Base-by-base conservation (phyloP, 2,113 vertebrate genomes). In the Uria aalge region DNA sequence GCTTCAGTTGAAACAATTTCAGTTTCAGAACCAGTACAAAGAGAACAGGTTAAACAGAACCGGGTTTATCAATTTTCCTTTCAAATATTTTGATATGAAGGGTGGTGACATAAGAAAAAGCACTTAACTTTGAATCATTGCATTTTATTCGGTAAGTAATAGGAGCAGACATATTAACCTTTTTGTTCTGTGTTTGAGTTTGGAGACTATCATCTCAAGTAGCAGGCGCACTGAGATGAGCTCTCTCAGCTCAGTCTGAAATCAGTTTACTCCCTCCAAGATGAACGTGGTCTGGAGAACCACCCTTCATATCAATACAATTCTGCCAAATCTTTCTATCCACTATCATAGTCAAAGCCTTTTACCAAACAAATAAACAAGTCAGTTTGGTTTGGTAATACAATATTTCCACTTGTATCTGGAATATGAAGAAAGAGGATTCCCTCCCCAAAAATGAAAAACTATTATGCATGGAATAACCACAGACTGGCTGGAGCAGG, bases 1-100 rank as follows among this genome's bases (percentile, higher is more conserved):
- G 13, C 30, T 97, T 94, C 59, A 62, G n/a, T 83, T 87, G 85
- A 85, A 95, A 79, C 34, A 74, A 84, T 75, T 84, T 77, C 66
- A 34, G 21, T 84, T 96, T 93, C 80, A 79, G 76, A 85, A 78
- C 59, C 68, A 63, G 24, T 82, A 88, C 4, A 23, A 93, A 92
- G 63, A 43, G 45, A 81, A 87, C 3, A 50, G 38, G n/a, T 66
- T 74, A 80, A 88, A 84, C 73, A 80, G 2, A 16, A 48, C 22
- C 16, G 32, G 8, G 1, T 62, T 45, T 45, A 45, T 45, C 45
- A 45, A 45, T 45, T 45, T 45, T 32, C 9, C 30, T 85, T 72
- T 88, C 67, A 83, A 60, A 64, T 90, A 83, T 57, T 94, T 92
- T 69, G 6, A 53, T 45, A 48, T 36, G 53, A 85, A 60, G 11